Evolutionary conservation across 1,140 invertebrate genomes (phyloP).

Genomic region (Monomorium pharaonis): DNA sequence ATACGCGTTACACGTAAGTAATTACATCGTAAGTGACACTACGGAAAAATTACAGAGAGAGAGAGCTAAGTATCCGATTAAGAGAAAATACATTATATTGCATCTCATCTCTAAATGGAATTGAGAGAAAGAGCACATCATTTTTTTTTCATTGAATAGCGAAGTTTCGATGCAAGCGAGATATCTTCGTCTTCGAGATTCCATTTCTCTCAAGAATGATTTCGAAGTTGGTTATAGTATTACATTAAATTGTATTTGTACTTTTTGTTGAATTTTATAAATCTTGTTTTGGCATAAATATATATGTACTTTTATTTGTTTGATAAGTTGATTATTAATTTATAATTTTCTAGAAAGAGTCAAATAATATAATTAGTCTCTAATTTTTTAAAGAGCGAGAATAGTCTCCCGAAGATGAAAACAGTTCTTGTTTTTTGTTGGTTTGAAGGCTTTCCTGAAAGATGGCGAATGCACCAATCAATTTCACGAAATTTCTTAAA

Average conservation of each 20-base stretch:
- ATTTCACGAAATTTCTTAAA: neutral
- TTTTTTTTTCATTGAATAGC: conserved; percentile 29
- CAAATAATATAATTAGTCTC: neutral
- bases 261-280: neutral
- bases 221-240: neutral
- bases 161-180: conserved; percentile 21
- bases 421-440: conserved; percentile 13
- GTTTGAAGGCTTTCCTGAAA: conserved; percentile 4
- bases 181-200: conserved; percentile 16
- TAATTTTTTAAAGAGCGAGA: neutral
- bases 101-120: neutral
- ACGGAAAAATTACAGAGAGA: conserved; percentile 38
- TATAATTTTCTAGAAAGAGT: neutral
- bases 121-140: conserved; percentile 35
- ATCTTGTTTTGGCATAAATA: neutral
- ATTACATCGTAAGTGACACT: conserved; percentile 40
- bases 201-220: neutral
- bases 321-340: neutral
- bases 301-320: neutral
- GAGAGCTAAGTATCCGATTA: conserved; percentile 31
- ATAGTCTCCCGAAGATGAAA: conserved; percentile 5
- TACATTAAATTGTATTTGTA: neutral
- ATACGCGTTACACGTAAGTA: conserved; percentile 35
- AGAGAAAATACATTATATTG: conserved; percentile 33
- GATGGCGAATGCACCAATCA: conserved; percentile 9